Percentiles rank a stretch among this genome's conserved stretches.
Conservation (phyloP, 2,797 vertebrate species). For the Momotus momota region DNA sequence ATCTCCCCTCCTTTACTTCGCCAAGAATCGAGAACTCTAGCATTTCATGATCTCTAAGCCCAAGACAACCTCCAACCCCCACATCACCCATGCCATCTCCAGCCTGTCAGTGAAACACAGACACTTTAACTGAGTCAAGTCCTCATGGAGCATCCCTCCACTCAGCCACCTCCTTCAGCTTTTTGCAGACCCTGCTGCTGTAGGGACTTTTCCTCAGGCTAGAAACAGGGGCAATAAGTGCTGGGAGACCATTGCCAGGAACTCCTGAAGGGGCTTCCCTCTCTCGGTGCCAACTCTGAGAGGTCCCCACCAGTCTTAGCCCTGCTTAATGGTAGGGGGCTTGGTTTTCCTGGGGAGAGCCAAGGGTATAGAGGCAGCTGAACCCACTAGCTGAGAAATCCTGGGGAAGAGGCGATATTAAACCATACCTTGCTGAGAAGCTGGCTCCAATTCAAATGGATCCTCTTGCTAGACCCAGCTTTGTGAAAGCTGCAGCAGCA, state of each 20-base stretch:
- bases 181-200: not conserved
- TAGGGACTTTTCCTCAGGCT: not conserved
- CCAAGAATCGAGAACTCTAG: no score
- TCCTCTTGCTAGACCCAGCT: fast-evolving
- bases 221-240: not conserved
- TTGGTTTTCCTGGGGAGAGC: not conserved
- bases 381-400: not conserved
- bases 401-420: not conserved
- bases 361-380: not conserved
- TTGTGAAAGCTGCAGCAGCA: not conserved
- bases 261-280: not conserved
- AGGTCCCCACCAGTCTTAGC: not conserved
- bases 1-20: no score
- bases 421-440: not conserved
- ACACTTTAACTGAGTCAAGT: no score
- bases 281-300: not conserved
- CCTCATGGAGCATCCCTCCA: not conserved
- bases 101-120: fast-evolving
- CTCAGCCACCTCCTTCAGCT: not conserved
- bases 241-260: no score
- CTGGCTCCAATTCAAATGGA: fast-evolving
- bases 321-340: no score
- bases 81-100: not conserved
- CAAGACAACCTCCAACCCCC: no score
- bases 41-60: no score